A percentile compares a stretch with the other conserved stretches of the same genome.
phyloP scores from a whole-genome alignment of 2,888 invertebrate genomes.

The Nudaria mundana region DNA sequence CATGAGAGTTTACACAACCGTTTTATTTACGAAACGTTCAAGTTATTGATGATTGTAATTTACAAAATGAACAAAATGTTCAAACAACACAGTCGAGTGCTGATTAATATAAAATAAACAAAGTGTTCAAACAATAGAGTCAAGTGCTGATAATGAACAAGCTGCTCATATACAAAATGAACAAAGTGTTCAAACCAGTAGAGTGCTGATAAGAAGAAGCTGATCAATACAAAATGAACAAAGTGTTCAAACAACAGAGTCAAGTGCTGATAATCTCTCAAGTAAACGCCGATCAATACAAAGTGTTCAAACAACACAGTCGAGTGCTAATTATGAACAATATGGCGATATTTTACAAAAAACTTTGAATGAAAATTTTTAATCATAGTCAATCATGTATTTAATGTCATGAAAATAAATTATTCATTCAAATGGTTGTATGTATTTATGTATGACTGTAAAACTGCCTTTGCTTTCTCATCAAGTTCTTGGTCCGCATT shows the following conservation, averaged over 20 bases:
- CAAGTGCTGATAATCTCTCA: no score
- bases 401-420: not conserved
- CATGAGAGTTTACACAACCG: conserved; percentile 1
- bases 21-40: conserved; percentile 3
- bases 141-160: not conserved
- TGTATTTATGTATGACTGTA: conserved; percentile 3
- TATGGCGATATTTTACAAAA: not conserved
- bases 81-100: no score
- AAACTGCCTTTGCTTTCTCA: not conserved
- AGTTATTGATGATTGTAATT: conserved; percentile 1
- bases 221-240: no score
- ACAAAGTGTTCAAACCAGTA: no score
- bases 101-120: no score
- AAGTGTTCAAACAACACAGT: no score
- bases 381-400: not conserved
- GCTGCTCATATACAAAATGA: no score
- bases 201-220: no score
- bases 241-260: no score
- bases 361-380: not conserved
- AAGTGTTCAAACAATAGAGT: conserved; percentile 1
- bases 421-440: not conserved
- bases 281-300: no score
- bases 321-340: no score
- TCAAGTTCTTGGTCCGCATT: conserved; percentile 5
- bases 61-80: no score